Base-by-base conservation (phyloP, 1,140 invertebrate species). In the Melipona quadrifasciata region DNA sequence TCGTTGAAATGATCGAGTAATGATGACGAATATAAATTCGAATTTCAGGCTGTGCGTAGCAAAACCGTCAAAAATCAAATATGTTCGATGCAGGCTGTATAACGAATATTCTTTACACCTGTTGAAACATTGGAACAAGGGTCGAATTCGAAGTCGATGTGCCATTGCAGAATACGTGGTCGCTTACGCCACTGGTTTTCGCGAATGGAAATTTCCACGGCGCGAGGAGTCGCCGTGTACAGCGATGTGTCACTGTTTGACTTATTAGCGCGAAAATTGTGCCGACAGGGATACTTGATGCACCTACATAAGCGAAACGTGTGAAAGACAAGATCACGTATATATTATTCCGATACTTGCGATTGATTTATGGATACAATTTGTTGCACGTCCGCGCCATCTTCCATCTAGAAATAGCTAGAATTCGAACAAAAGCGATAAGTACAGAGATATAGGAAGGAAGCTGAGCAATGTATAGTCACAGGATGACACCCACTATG, bases 191-290 rank as follows among this genome's bases (percentile, higher is more conserved):
- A 91, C 90, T 92, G 91, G 55, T 87, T 90, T 90, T 88, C 86
- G 84, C 90, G 87, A 90, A 90, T 92, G 92, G 92, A 93, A 92
- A 92, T 93, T 93, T 93, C 91, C 92, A 87, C 88, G 53, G 84
- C 51, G 64, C 34, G 86, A 85, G 53, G 84, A 84, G 81, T 77
- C 80, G 67, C 73, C 81, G 31, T 72, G 76, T 73, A 78, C 81
- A 78, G 79, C 81, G 74, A 71, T 84, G 71, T 87, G 86, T 86
- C 87, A 85, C 82, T 85, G 87, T 79, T 83, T 92, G 86, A 86
- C 78, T 91, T 90, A 91, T 90, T 91, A 87, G 74, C 70, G 82
- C 71, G 85, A 91, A 91, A 92, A 87, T 81, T 86, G 57, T 77
- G 83, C 76, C 80, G 70, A 76, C 39, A 68, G 80, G 80, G 82